Evolutionary conservation across 2,113 vertebrate species (phyloP).

Genomic region (Gymnocephalus cernua): DNA sequence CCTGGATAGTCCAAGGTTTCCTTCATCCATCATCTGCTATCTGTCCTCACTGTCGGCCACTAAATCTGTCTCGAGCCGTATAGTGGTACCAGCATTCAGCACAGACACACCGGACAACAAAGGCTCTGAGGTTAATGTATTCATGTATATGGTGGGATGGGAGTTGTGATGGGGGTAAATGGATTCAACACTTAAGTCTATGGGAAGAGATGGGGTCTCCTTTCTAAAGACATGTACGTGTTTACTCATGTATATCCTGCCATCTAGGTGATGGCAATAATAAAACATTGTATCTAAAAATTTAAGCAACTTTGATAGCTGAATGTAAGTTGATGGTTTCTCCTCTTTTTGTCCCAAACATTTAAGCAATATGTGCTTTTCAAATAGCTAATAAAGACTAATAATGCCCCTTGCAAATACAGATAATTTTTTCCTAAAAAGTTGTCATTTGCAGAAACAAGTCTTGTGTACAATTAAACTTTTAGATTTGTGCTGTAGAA

Average conservation of each 20-base stretch:
- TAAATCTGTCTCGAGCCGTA: slow-evolving; percentile 64
- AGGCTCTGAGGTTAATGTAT: neutral
- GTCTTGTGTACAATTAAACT: neutral
- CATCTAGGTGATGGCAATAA: neutral
- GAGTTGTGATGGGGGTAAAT: neutral
- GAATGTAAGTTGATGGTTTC: neutral
- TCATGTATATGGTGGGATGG: neutral
- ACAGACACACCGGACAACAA: slow-evolving; percentile 36
- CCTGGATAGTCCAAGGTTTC: slow-evolving; percentile 72
- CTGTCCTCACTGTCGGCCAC: slow-evolving; percentile 56
- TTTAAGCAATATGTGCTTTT: neutral
- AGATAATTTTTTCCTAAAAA: neutral
- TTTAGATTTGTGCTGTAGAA: neutral
- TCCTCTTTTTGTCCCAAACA: neutral
- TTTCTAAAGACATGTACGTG: neutral
- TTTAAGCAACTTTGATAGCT: neutral
- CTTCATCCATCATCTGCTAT: slow-evolving; percentile 76
- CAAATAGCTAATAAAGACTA: neutral
- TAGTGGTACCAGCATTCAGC: slow-evolving; percentile 17
- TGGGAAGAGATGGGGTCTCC: neutral
- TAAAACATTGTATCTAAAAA: neutral
- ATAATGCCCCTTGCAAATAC: neutral
- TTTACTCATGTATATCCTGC: neutral
- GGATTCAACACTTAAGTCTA: neutral
- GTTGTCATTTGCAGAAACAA: neutral